phyloP scores from a whole-genome alignment of 2,113 vertebrate genomes.

The zebrafish (Danio rerio) region DNA sequence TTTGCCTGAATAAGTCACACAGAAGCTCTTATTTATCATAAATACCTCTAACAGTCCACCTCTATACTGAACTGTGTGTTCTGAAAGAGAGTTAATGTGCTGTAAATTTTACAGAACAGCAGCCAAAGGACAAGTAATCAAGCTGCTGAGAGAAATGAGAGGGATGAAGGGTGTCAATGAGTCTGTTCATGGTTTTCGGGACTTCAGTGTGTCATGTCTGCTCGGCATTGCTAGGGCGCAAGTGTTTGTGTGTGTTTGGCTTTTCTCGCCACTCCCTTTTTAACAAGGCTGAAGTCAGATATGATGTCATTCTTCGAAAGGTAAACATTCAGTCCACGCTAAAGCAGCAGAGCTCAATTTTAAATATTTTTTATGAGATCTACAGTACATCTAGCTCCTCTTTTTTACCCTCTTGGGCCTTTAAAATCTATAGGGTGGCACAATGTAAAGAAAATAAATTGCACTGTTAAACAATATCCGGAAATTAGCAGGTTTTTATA shows the following conservation, averaged over 20 bases:
- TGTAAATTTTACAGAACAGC: too few relatives aligned
- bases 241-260: conserved; percentile 36
- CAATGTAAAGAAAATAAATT: too few relatives aligned
- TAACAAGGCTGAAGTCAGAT: conserved; percentile 49
- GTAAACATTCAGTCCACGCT: background rate
- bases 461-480: too few relatives aligned
- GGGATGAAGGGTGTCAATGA: conserved; percentile 4
- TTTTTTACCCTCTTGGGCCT: too few relatives aligned
- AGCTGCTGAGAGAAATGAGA: background rate
- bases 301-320: conserved; percentile 49
- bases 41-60: conserved; percentile 1
- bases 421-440: too few relatives aligned
- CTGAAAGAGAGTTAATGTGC: background rate
- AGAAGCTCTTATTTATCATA: conserved; percentile 43
- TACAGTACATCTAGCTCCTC: too few relatives aligned
- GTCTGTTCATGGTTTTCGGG: conserved; percentile 32
- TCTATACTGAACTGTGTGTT: background rate
- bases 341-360: too few relatives aligned
- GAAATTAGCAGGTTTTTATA: too few relatives aligned
- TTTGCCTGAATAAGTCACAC: conserved; percentile 16
- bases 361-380: too few relatives aligned
- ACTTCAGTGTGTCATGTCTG: conserved; percentile 36
- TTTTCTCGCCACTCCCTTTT: conserved; percentile 45
- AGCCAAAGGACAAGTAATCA: background rate
- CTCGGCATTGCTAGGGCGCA: conserved; percentile 6